Base-by-base conservation (phyloP, 1,140 invertebrate species). In the Dryas iulia region DNA sequence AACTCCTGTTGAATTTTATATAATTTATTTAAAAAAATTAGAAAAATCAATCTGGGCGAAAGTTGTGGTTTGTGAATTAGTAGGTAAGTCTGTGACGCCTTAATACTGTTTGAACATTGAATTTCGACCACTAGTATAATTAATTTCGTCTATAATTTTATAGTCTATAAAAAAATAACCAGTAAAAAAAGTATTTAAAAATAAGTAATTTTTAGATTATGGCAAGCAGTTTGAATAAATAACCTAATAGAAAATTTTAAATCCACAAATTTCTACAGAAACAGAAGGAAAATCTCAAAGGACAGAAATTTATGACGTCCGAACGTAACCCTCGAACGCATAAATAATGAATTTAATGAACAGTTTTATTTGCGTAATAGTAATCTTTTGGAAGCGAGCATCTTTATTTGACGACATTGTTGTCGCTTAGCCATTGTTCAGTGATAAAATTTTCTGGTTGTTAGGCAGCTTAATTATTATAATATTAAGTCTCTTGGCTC, bases 401-500 rank as follows among this genome's bases (percentile, higher is more conserved):
- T 64, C 61, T 64, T 64, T 64, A 56, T 56, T 64, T 30, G 53
- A 56, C 59, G 59, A 52, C 59, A 74, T 67, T 77, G 74, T 72
- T 74, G 69, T 72, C 65, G 33, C 74, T 69, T 77, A 81, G 78
- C 81, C 76, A 83, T 79, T 77, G 66, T 79, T 78, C 63, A 54
- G 61, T 66, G 74, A 74, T 73, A 77, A 84, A 76, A 84, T 87
- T 87, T 82, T 83, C 83, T 86, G 82, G 79, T 87, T 83, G 79
- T 84, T 84, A 81, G 71, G 6, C 21, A 65, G 71, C 76, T 83
- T 87, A 86, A 89, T 89, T 87, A 82, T 81, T 78, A 82, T 81
- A 79, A 82, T 85, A 80, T 82, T 64, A 79, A 81, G 80, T 71
- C 80, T 65, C 76, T 53, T 79, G 81, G 61, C 70, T 65, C 69